A percentile compares a stretch with the other conserved stretches of the same genome.
Conservation (phyloP, 2,888 invertebrate species). For the Chloroclystis v-ata region DNA sequence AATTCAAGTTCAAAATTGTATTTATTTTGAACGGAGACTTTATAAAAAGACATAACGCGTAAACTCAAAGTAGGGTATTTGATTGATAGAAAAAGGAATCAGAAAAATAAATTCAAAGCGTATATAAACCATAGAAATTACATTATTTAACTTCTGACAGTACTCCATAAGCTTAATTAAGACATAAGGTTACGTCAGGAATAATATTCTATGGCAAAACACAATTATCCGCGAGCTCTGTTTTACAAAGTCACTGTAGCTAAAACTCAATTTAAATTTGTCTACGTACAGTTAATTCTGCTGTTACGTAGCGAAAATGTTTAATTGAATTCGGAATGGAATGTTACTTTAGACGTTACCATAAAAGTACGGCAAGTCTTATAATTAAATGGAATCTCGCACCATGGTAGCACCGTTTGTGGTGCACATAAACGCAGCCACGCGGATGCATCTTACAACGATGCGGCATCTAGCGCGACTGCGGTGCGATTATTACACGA, state of each 20-base stretch:
- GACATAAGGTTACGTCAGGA: too few relatives aligned
- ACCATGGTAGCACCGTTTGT: slow-evolving; percentile 10
- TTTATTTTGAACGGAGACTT: too few relatives aligned
- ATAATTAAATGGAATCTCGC: slow-evolving; percentile 24
- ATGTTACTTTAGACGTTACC: slow-evolving; percentile 33
- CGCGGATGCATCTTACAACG: slow-evolving; percentile 1
- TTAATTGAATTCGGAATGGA: slow-evolving; percentile 53
- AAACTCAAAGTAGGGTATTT: too few relatives aligned
- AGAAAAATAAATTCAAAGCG: too few relatives aligned
- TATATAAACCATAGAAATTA: too few relatives aligned
- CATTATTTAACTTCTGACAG: too few relatives aligned
- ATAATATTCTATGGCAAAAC: slow-evolving; percentile 31
- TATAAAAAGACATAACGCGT: too few relatives aligned
- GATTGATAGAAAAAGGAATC: too few relatives aligned
- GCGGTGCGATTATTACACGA: slow-evolving; percentile 1
- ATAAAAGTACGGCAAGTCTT: slow-evolving; percentile 22
- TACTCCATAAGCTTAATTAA: too few relatives aligned
- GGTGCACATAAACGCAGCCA: slow-evolving; percentile 3
- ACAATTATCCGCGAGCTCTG: slow-evolving; percentile 62
- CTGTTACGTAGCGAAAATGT: slow-evolving; percentile 37
- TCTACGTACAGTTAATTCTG: slow-evolving; percentile 51
- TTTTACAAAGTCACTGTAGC: slow-evolving; percentile 55
- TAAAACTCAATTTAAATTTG: slow-evolving; percentile 68
- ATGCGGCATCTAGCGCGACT: too few relatives aligned
- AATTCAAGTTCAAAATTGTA: too few relatives aligned